Conservation (phyloP, 2,797 vertebrate species). For the Brachyrhaphis roseni region DNA sequence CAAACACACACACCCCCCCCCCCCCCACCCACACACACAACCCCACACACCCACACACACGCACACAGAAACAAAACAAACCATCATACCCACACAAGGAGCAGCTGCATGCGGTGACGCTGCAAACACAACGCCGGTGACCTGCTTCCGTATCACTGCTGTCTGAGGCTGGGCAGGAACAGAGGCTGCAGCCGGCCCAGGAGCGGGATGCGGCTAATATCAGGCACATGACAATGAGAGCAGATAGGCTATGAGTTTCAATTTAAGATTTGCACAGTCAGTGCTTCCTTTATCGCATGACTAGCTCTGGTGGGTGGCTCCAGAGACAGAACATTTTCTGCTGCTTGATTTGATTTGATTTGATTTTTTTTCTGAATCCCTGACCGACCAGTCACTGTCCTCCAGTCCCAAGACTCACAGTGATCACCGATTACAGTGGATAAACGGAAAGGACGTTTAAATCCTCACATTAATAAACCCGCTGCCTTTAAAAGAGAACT, state of each 20-base stretch:
- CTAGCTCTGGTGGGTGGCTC: conserved; percentile 14
- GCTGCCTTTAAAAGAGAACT: neutral
- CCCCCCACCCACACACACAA: neutral
- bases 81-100: too few relatives aligned
- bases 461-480: neutral
- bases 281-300: conserved; percentile 48
- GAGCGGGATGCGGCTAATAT: conserved; percentile 36
- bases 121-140: conserved; percentile 19
- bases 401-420: conserved; percentile 35
- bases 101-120: conserved; percentile 17
- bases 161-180: conserved; percentile 2
- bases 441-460: conserved; percentile 23
- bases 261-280: conserved; percentile 62
- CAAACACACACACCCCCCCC: neutral
- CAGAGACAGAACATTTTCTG: conserved; percentile 30
- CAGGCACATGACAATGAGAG: conserved; percentile 48
- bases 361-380: conserved; percentile 31
- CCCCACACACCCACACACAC: neutral
- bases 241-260: conserved; percentile 55
- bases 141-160: conserved; percentile 28
- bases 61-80: too few relatives aligned
- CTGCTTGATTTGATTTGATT: conserved; percentile 8
- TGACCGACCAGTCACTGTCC: conserved; percentile 26
- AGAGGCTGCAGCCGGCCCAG: conserved; percentile 9
- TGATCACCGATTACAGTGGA: conserved; percentile 42